phyloP scores from a whole-genome alignment of 1,140 invertebrate species.

The Nylanderia fulva region DNA sequence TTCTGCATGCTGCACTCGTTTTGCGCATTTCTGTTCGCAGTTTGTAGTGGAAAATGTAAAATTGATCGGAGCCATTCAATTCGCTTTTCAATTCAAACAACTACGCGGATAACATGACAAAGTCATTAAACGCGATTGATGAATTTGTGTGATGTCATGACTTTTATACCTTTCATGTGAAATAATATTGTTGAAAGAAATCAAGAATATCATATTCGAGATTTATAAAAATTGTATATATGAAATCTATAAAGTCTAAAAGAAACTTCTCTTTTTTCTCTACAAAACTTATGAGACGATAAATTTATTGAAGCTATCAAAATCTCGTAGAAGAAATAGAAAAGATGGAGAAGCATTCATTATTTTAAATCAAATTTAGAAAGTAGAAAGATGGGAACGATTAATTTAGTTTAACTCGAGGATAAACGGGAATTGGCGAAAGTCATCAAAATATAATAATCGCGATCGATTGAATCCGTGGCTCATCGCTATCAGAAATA shows the following conservation, averaged over 20 bases:
- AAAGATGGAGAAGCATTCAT: neutral
- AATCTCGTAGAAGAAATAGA: neutral
- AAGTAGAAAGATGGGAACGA: conserved; percentile 4
- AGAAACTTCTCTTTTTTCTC: neutral
- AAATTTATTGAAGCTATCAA: neutral
- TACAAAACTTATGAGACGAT: too few species aligned
- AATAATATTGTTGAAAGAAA: neutral
- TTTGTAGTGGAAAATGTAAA: neutral
- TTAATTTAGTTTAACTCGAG: conserved; percentile 20
- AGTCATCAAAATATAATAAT: conserved; percentile 44
- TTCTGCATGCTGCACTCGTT: neutral
- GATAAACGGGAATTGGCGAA: conserved; percentile 33
- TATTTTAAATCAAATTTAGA: conserved; percentile 5
- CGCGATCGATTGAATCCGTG: neutral
- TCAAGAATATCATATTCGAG: neutral
- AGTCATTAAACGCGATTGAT: conserved; percentile 22
- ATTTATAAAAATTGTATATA: conserved; percentile 10
- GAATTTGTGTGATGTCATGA: conserved; percentile 24
- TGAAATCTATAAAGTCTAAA: neutral
- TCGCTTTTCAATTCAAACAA: neutral
- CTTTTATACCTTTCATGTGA: conserved; percentile 5
- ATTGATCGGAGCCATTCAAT: neutral
- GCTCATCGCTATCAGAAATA: conserved; percentile 26
- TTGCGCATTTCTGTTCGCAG: neutral
- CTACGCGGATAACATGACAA: conserved; percentile 5